phyloP scores from a whole-genome alignment of 1,140 invertebrate genomes.

The Saccostrea cuccullata region DNA sequence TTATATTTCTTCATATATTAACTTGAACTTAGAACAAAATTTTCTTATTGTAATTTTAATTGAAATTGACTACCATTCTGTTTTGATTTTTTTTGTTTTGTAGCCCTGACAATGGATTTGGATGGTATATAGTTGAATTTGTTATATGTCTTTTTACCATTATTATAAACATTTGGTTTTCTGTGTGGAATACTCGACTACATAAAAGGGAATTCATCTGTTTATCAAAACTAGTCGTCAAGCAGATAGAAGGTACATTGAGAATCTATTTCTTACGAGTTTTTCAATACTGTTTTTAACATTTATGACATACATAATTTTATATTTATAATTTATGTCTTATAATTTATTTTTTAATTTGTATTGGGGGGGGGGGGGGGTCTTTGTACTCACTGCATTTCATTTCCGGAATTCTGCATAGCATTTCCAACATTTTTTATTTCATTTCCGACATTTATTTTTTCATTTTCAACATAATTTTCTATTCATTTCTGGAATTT shows the following conservation, averaged over 20 bases:
- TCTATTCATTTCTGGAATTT: too few species aligned
- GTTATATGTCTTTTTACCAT: not conserved
- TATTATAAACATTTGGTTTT: conserved; percentile 33
- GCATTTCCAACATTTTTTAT: too few species aligned
- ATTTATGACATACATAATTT: not conserved
- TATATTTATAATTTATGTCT: not conserved
- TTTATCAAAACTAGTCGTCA: not conserved
- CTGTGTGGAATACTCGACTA: conserved; percentile 32
- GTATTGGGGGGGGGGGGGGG: too few species aligned
- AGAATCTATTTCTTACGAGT: not conserved
- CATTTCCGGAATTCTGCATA: too few species aligned
- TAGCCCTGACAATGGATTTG: conserved; percentile 42
- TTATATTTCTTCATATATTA: too few species aligned
- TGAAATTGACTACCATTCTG: not conserved
- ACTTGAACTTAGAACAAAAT: not conserved
- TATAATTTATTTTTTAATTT: not conserved
- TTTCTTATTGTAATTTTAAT: not conserved
- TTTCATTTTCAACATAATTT: too few species aligned
- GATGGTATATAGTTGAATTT: conserved; percentile 29
- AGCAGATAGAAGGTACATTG: conserved; percentile 36
- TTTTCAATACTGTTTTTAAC: not conserved
- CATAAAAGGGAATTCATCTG: conserved; percentile 9
- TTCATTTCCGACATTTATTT: too few species aligned
- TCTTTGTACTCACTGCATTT: not conserved
- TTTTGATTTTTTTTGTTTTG: not conserved